Conservation (phyloP, 23 tunicate species). For the Styela clava region DNA sequence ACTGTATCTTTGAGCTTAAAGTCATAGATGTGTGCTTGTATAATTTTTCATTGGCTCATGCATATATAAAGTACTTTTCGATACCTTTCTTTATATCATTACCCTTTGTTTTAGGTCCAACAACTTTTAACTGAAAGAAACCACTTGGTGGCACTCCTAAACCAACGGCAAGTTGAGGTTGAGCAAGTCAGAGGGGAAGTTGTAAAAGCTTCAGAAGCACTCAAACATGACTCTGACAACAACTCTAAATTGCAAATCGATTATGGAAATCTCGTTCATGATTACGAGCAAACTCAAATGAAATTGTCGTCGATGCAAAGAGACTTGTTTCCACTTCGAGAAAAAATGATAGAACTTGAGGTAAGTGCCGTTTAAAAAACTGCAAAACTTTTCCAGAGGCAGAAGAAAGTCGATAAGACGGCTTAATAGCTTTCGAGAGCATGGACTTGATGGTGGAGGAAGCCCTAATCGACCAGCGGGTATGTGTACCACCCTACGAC, state of each 20-base stretch:
- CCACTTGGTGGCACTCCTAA: constrained; percentile 79
- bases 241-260: constrained; percentile 47
- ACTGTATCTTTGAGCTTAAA: too few species aligned
- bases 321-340: constrained; percentile 43
- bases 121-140: constrained; percentile 82
- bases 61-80: too few species aligned
- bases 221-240: constrained; percentile 68
- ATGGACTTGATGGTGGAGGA: too few species aligned
- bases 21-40: too few species aligned
- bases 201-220: constrained; percentile 42
- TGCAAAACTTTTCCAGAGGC: too few species aligned
- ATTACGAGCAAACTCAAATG: constrained; percentile 80
- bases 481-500: too few species aligned
- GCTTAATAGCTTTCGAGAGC: too few species aligned
- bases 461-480: too few species aligned
- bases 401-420: too few species aligned
- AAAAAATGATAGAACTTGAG: constrained; percentile 47
- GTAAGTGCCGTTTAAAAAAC: constrained; percentile 30
- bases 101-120: constrained; percentile 34
- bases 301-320: constrained; percentile 40
- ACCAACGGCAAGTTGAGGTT: constrained; percentile 77
- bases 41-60: background rate
- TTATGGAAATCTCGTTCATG: constrained; percentile 78
- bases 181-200: constrained; percentile 41
- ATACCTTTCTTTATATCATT: background rate